Evolutionary conservation across 2,113 vertebrate species (phyloP), one percentile per base, ranked within the genome.

Genomic region (Nothobranchius kuhntae): DNA sequence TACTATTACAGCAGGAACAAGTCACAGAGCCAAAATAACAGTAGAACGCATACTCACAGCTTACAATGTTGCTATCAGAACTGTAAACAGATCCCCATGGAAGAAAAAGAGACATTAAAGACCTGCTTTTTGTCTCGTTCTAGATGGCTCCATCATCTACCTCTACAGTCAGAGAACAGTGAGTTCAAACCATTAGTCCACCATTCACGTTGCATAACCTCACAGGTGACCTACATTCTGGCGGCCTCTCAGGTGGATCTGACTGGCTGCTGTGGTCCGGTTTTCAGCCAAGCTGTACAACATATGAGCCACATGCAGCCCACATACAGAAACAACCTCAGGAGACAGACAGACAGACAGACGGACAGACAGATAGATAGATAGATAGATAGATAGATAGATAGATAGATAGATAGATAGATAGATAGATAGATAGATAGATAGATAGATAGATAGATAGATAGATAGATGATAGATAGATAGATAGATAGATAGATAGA

Each of bases 171-270:
- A 17, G 17, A 53, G 26, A 46, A 53, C 66, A 70, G 56, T 44
- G 26, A 61, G 50, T 48, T 50, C 65, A 65, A 79, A 75, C 36
- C 65, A 47, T 58, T 10, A 42, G 67, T 68, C 63, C 61, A 73
- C 47, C 66, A 45, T 77, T 74, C 62, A 53, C 1, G 54, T 91
- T 90, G 83, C 80, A 71, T 88, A 90, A 92, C 65, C 46, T 57
- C 71, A 54, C 54, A 63, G 82, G 81, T 86, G 89, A 82, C 89
- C 90, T 85, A 92, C 81, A 91, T 90, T 87, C 52, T 75, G 76
- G 51, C 68, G 59, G 74, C 78, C 84, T 84, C 84, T 90, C 82
- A 87, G 85, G 82, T 90, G 89, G 75, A 79, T 81, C 86, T 73
- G 69, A 73, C 61, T 56, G 75, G 65, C 80, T 83, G 76, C 73